Conservation (phyloP, 2,797 vertebrate genomes). For the Adelosebastes latens region DNA sequence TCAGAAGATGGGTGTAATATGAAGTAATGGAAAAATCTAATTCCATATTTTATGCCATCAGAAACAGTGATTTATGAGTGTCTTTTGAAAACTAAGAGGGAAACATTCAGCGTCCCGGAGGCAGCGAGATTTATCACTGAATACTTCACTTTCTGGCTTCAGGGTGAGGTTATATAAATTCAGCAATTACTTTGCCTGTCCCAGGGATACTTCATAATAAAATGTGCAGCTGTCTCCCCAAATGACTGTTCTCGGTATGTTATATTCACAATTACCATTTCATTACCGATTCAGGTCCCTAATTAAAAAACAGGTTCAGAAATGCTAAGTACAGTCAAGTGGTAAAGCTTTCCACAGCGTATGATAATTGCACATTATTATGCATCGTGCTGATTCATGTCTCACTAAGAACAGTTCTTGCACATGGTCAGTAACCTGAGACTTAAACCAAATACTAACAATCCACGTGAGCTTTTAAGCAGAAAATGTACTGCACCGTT, state of each 20-base stretch:
- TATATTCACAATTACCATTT: slow-evolving; percentile 26
- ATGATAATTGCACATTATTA: background rate
- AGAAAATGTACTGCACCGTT: background rate
- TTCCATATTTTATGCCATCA: slow-evolving; percentile 12
- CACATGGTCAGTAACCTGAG: background rate
- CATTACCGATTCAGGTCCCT: slow-evolving; percentile 1
- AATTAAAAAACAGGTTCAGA: slow-evolving; percentile 4
- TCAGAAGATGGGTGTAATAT: background rate
- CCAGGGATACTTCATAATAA: slow-evolving; percentile 41
- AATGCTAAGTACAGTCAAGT: background rate
- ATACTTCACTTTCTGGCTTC: slow-evolving; percentile 61
- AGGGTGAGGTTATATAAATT: slow-evolving; percentile 52
- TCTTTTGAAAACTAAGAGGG: slow-evolving; percentile 38
- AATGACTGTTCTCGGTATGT: slow-evolving; percentile 25
- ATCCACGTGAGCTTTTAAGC: background rate
- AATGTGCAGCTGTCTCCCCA: slow-evolving; percentile 60
- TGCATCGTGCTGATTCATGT: background rate
- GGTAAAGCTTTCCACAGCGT: background rate
- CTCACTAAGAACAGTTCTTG: background rate
- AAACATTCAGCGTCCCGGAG: slow-evolving; percentile 38
- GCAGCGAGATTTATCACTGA: slow-evolving; percentile 63
- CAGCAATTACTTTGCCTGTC: slow-evolving; percentile 41
- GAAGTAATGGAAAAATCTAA: background rate
- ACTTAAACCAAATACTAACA: background rate
- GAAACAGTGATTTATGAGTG: slow-evolving; percentile 67